Conservation (phyloP, 2,888 invertebrate genomes). For the Dasypolia templi region DNA sequence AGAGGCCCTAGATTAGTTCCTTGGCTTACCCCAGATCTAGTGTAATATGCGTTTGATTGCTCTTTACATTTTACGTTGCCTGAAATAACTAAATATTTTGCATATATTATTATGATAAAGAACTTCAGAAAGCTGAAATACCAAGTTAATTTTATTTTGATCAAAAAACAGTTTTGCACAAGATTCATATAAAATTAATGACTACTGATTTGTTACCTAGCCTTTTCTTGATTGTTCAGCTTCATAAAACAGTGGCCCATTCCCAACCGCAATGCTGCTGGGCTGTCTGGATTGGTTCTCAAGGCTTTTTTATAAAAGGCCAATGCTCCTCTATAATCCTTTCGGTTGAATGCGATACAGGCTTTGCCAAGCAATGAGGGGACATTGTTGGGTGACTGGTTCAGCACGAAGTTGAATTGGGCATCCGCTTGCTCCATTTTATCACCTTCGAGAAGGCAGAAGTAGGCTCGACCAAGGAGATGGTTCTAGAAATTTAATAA, state of each 20-base stretch:
- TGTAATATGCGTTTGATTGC: too few relatives aligned
- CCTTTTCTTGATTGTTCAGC: conserved; percentile 98
- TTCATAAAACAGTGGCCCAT: conserved; percentile 99
- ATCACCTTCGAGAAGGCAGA: conserved; percentile 99
- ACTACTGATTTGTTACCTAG: conserved; percentile 89
- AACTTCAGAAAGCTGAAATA: too few relatives aligned
- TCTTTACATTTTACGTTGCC: neutral
- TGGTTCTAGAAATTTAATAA: conserved; percentile 93
- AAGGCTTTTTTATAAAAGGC: conserved; percentile 99
- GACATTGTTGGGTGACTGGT: conserved; percentile 98
- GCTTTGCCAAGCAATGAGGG: conserved; percentile 99
- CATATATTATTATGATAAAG: neutral
- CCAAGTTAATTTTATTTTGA: neutral
- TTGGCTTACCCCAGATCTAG: too few relatives aligned
- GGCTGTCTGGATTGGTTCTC: conserved; percentile 98
- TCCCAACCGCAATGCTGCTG: conserved; percentile 98
- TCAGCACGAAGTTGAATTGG: conserved; percentile 99
- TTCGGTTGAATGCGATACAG: conserved; percentile 99
- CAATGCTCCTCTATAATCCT: conserved; percentile 98
- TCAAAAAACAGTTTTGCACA: neutral
- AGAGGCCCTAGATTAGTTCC: too few relatives aligned
- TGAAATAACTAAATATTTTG: neutral
- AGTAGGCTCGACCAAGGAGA: conserved; percentile 99
- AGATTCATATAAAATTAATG: neutral
- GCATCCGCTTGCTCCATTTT: conserved; percentile 99